Base-by-base conservation (phyloP, 2,888 invertebrate species). In the Agapostemon virescens region DNA sequence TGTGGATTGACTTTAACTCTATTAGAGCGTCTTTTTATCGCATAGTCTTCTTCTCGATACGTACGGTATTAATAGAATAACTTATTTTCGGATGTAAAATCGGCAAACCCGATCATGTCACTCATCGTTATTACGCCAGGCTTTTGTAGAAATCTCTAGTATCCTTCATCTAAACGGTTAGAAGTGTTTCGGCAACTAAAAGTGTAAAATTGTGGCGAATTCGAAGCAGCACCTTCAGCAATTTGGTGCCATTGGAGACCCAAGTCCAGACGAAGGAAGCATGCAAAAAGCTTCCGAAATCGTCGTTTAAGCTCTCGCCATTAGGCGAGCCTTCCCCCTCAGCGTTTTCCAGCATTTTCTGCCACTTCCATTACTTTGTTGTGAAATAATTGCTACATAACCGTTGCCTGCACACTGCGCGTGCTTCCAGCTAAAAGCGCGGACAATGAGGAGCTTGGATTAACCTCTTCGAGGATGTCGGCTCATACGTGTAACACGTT, bases 321-420 rank as follows among this genome's bases (percentile, higher is more conserved):
- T 86, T 82, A 49, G 71, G 52, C 49, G 61, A 23, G 64, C 70
- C 70, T 83, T 81, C 83, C 78, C 79, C 83, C 78, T 77, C 72
- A 68, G 79, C 69, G 9, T 49, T 49, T 84, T 78, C 79, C 74
- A 71, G 77, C 67, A 68, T 78, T 74, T 69, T 68, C 64, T n/a
- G 40, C 69, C 63, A 68, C 69, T 64, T 73, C 66, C 80, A 79
- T 79, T 82, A 79, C 82, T 85, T 83, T 74, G 75, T 73, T 55
- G 64, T 69, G 45, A 74, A 79, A 74, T 85, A 86, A 85, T 87
- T 83, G 86, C 81, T 69, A 82, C 83, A 61, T 85, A 81, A 85
- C 84, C 81, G 81, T 80, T 73, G 81, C 55, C 49, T 71, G 61
- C 67, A 72, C 74, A 74, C 77, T 15, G 26, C 69, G 42, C 63